Conservation (phyloP, 2,797 vertebrate species). For the Brachyrhaphis roseni region DNA sequence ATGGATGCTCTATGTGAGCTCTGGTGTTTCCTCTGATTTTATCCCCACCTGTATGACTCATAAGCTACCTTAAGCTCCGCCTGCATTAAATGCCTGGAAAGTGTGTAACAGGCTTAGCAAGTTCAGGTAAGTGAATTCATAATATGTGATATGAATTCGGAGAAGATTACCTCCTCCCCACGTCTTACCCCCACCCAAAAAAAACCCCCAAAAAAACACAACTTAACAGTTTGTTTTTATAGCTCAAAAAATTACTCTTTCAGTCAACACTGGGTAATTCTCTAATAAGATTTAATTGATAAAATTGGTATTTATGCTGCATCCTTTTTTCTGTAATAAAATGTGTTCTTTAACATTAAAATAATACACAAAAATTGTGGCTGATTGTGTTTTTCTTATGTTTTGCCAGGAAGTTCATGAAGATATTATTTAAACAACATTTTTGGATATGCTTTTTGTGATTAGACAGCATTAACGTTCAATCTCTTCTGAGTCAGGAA, state of each 20-base stretch:
- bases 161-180: not conserved
- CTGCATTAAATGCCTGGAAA: not conserved
- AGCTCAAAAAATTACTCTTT: no score
- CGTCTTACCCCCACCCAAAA: no score
- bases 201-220: no score
- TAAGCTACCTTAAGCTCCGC: not conserved
- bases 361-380: not conserved
- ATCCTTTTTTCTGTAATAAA: not conserved
- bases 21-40: not conserved
- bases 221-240: no score
- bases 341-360: not conserved
- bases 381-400: not conserved
- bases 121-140: not conserved
- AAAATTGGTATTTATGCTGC: not conserved
- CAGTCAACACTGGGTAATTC: no score
- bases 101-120: not conserved
- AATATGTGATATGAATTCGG: not conserved
- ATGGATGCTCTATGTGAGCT: not conserved
- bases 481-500: not conserved
- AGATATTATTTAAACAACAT: no score
- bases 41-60: not conserved
- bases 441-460: no score
- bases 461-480: not conserved
- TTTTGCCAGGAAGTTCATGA: no score
- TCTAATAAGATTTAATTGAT: not conserved